Percentiles rank a stretch among this genome's conserved stretches.
Conservation (phyloP, 2,113 vertebrate species). For the Hippocampus mohnikei region DNA sequence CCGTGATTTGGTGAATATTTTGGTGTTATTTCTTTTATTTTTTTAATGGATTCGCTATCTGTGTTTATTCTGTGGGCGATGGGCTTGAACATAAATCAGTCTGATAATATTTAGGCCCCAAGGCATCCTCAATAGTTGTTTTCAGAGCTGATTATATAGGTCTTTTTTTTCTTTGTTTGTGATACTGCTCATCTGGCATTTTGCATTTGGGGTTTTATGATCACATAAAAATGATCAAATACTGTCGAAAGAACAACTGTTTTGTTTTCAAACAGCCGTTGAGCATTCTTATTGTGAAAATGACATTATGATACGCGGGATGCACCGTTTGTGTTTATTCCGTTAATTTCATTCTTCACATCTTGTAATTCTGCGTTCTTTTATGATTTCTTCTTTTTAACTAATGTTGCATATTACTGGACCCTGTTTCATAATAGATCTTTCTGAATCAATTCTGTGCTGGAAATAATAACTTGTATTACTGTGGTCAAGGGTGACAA, state of each 20-base stretch:
- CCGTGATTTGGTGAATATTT: conserved; percentile 39
- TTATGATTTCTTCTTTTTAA: no score
- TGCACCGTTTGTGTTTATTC: conserved; percentile 1
- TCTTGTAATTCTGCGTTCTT: neutral
- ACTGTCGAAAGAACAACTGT: conserved; percentile 20
- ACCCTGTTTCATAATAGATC: no score
- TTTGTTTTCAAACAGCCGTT: conserved; percentile 20
- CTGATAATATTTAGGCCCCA: conserved; percentile 13
- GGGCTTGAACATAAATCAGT: conserved; percentile 40
- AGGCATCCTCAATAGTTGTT: conserved; percentile 35
- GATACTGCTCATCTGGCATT: conserved; percentile 18
- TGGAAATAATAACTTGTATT: no score
- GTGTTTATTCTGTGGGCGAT: conserved; percentile 37
- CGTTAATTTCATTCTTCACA: neutral
- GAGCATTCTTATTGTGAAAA: conserved; percentile 7
- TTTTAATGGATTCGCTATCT: conserved; percentile 28
- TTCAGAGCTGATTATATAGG: conserved; percentile 38
- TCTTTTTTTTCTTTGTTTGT: conserved; percentile 47
- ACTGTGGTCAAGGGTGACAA: no score
- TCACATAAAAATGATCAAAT: conserved; percentile 26
- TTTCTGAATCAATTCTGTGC: no score
- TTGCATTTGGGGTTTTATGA: conserved; percentile 27
- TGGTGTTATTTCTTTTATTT: conserved; percentile 31
- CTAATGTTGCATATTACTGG: no score
- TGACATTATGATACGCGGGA: neutral